Evolutionary conservation across 2,797 vertebrate genomes (phyloP), one percentile per base, ranked within the genome.

Genomic region (Luscinia megarhynchos): DNA sequence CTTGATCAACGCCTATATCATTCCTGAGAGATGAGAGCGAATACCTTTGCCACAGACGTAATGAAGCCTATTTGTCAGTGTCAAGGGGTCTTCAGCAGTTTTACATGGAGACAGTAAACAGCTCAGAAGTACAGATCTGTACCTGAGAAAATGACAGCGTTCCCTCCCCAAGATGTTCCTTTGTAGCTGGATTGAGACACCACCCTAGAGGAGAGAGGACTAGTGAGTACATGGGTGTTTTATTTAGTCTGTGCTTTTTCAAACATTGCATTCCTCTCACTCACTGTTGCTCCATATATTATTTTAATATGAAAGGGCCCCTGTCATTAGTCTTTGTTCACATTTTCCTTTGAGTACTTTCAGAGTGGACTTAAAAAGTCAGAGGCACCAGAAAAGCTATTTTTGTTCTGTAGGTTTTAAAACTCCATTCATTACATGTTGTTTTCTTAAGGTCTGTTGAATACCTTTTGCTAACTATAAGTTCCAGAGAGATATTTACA

Each of bases 291-390:
- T 96, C 93, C 94, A 92, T 96, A 91, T 94, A 91, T 97, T 97
- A 97, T 97, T 98, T 97, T 97, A 95, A 97, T 97, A 96, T 93
- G 95, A 97, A 97, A 97, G 90, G 90, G 95, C 94, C 90, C 93
- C 95, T 97, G 97, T 97, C 96, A 96, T 97, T 97, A 97, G 97
- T 93, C 96, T 97, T 96, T 63, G 94, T 95, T 94, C 94, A 93
- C 94, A 90, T 96, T 96, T 94, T 93, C 94, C 96, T 97, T 97
- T 97, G 91, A 96, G 97, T 68, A 7, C n/a, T 97, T 97, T 97
- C 91, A 92, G 88, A 95, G 86, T 6, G 12, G 74, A 93, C 90
- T 94, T 90, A 88, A 92, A 87, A 96, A 94, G 88, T 91, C 20
- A 7, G 91, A 97, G 90, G 91, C 68, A 90, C 91, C 77, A 88